Conservation (phyloP, 2,888 invertebrate species). For the Neocrepidodera transversa region DNA sequence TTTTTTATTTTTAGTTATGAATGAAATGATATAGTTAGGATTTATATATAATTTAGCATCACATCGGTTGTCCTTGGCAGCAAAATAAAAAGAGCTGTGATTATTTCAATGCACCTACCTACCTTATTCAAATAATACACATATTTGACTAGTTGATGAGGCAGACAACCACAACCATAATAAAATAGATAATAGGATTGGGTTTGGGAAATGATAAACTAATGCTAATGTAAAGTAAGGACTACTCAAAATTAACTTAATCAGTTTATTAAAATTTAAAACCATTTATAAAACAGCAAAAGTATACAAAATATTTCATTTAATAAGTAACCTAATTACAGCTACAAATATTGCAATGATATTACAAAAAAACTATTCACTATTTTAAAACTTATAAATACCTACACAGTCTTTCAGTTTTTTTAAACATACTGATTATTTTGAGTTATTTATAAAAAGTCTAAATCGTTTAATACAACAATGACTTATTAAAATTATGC, state of each 20-base stretch:
- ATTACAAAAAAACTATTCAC: neutral
- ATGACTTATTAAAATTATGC: constrained; percentile 27
- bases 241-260: constrained; percentile 55
- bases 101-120: constrained; percentile 31
- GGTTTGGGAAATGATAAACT: constrained; percentile 42
- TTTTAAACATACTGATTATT: neutral
- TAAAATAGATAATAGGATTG: constrained; percentile 32
- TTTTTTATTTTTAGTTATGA: neutral
- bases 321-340: constrained; percentile 10
- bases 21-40: neutral
- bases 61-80: constrained; percentile 7
- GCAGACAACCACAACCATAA: constrained; percentile 12
- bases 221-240: constrained; percentile 53
- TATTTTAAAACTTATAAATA: too few relatives aligned
- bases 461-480: neutral
- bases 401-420: constrained; percentile 1
- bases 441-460: neutral
- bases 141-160: neutral
- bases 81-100: constrained; percentile 5
- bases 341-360: constrained; percentile 6
- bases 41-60: neutral
- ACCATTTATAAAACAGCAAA: constrained; percentile 29
- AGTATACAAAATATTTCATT: constrained; percentile 13
- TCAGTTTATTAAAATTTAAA: constrained; percentile 52
- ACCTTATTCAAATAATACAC: constrained; percentile 26